These are phyloP conservation scores for Chelmon rostratus DNA, from an alignment of 2,797 vertebrate species.

Conservation along the genomic window DNA sequence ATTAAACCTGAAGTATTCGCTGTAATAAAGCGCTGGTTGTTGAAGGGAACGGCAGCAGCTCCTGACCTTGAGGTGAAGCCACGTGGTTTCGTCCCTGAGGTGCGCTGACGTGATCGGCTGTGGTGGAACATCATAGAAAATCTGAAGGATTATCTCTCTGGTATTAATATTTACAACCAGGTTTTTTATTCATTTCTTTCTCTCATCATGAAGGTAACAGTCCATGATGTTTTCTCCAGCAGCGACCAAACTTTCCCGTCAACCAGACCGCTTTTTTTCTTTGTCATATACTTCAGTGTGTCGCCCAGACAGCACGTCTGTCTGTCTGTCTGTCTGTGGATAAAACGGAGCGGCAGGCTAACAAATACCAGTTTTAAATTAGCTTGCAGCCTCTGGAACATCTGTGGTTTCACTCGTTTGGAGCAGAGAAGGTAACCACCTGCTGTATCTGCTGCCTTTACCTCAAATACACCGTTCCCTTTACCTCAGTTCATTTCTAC, in stretches of 20 bases:
- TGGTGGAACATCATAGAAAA: no score
- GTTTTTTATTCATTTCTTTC: not conserved
- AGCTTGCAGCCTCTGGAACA: not conserved
- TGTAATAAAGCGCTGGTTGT: not conserved
- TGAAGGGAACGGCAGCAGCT: not conserved
- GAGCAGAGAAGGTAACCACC: not conserved
- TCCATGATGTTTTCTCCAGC: no score
- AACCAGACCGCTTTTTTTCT: no score
- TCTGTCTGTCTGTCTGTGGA: no score
- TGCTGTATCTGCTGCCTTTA: not conserved
- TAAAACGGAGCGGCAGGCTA: not conserved
- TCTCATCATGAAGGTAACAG: no score
- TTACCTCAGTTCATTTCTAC: not conserved
- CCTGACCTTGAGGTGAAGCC: not conserved
- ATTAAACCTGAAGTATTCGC: conserved; percentile 1
- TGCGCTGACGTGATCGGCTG: not conserved
- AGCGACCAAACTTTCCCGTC: not conserved
- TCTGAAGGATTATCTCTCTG: not conserved
- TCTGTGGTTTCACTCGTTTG: not conserved
- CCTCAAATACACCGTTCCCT: not conserved
- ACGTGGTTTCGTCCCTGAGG: not conserved
- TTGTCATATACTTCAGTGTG: no score
- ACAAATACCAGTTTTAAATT: not conserved
- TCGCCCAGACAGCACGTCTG: no score
- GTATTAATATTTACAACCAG: not conserved